These are phyloP conservation scores for Catostylus mosaicus DNA, from an alignment of 30 jellyfish, hydroid and myxozoan species.

Conservation along the genomic window DNA sequence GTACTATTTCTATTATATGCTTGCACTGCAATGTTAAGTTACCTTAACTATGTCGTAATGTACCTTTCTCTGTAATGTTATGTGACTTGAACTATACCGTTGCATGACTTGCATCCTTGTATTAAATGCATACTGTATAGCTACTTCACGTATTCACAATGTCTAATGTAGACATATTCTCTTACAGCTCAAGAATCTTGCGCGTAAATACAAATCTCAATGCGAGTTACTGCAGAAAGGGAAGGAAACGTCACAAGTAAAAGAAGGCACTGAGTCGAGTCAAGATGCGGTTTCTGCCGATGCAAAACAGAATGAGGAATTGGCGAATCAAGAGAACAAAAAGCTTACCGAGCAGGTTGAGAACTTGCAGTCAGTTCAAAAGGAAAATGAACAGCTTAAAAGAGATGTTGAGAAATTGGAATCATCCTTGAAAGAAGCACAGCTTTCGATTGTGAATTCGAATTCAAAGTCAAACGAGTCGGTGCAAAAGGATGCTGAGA, in stretches of 20 bases:
- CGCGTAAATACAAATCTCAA: conserved; percentile 80
- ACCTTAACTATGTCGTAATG: too few species aligned
- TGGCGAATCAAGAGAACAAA: conserved; percentile 67
- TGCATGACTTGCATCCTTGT: too few species aligned
- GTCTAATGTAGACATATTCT: too few species aligned
- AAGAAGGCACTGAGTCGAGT: conserved; percentile 15
- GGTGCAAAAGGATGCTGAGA: conserved; percentile 18
- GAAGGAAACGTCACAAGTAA: conserved; percentile 41
- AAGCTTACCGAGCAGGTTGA: conserved; percentile 25
- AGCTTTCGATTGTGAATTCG: conserved; percentile 7
- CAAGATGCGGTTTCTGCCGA: conserved; percentile 32
- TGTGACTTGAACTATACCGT: too few species aligned
- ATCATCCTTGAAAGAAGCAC: conserved; percentile 20
- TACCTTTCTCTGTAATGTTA: too few species aligned
- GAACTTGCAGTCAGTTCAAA: neutral
- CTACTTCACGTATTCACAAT: too few species aligned
- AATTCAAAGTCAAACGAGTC: conserved; percentile 26
- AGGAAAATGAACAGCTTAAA: conserved; percentile 26
- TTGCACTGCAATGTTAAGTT: too few species aligned
- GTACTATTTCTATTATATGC: too few species aligned
- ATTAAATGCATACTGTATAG: too few species aligned
- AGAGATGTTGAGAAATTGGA: conserved; percentile 38
- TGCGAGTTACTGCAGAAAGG: conserved; percentile 72
- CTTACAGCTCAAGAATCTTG: conserved; percentile 85
- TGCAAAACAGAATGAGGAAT: neutral